These are phyloP conservation scores for Zaprionus ghesquierei DNA, from an alignment of 1,140 invertebrate species.

Conservation along the genomic window DNA sequence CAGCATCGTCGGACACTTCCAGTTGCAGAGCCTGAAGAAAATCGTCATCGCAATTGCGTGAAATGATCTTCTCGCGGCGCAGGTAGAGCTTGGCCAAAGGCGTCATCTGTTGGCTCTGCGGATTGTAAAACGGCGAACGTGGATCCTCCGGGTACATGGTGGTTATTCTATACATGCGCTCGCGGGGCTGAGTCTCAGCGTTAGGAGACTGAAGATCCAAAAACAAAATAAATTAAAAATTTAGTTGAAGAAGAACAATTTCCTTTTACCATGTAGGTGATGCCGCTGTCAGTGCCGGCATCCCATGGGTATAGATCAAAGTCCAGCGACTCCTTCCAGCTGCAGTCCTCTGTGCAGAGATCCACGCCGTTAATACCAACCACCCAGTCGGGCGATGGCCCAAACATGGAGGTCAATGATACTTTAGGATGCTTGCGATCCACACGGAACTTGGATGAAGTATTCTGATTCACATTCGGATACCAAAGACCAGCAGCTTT, in stretches of 20 bases:
- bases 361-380: constrained; percentile 94
- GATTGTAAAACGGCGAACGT: constrained; percentile 95
- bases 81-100: constrained; percentile 91
- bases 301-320: constrained; percentile 97
- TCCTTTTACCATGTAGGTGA: constrained; percentile 92
- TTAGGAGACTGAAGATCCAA: constrained; percentile 89
- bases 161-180: constrained; percentile 89
- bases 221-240: background rate
- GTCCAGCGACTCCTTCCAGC: constrained; percentile 90
- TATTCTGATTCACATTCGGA: constrained; percentile 95
- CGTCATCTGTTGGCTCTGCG: constrained; percentile 87
- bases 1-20: constrained; percentile 88
- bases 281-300: constrained; percentile 96
- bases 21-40: constrained; percentile 85
- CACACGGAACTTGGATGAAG: constrained; percentile 92
- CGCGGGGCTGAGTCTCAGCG: constrained; percentile 91
- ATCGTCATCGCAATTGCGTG: constrained; percentile 88
- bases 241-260: background rate
- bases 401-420: constrained; percentile 97
- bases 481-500: constrained; percentile 97
- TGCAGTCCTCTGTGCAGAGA: constrained; percentile 93
- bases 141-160: constrained; percentile 93
- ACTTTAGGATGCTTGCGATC: constrained; percentile 94
- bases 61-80: constrained; percentile 88
- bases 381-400: constrained; percentile 98